Conservation (phyloP, 1,140 invertebrate genomes). For the Penaeus vannamei region DNA sequence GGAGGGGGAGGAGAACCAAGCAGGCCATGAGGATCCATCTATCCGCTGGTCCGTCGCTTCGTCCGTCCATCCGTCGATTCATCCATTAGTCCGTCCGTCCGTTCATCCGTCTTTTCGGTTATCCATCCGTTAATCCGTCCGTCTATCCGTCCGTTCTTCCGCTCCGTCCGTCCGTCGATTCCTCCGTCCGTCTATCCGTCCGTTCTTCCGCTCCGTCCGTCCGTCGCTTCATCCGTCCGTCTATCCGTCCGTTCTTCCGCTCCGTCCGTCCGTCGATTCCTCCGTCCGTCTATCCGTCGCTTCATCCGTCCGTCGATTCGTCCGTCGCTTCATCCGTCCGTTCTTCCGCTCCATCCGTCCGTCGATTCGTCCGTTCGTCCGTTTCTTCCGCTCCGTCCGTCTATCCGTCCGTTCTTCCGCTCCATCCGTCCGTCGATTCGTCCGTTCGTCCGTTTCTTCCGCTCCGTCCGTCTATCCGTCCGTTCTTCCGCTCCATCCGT, state of each 20-base stretch:
- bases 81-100: too few relatives aligned
- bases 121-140: too few relatives aligned
- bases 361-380: too few relatives aligned
- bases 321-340: background rate
- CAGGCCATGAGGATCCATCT: background rate
- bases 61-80: background rate
- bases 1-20: background rate
- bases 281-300: background rate
- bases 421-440: background rate
- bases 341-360: background rate
- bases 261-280: background rate
- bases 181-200: too few relatives aligned
- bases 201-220: background rate
- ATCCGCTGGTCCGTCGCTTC: too few relatives aligned
- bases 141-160: too few relatives aligned
- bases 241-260: background rate
- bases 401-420: background rate
- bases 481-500: background rate
- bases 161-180: too few relatives aligned
- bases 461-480: background rate
- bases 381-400: background rate
- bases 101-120: too few relatives aligned
- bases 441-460: background rate
- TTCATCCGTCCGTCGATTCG: slow-evolving; percentile 6
- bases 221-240: too few relatives aligned